phyloP scores from a whole-genome alignment of 2,888 invertebrate species.

The Caenorhabditis sulstoni region DNA sequence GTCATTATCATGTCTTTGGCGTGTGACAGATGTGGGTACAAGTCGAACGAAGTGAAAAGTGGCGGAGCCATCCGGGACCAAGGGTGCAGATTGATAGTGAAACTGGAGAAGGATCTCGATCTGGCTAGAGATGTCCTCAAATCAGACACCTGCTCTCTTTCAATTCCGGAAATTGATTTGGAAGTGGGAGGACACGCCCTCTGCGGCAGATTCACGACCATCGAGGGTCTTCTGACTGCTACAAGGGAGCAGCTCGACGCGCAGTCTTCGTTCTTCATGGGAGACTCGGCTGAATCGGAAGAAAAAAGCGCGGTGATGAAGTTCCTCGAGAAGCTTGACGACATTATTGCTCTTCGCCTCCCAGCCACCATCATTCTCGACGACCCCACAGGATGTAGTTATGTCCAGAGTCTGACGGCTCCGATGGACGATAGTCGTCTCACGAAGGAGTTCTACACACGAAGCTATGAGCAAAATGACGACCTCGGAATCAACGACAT shows the following conservation, averaged over 20 bases:
- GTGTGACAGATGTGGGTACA: constrained; percentile 92
- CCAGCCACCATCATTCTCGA: constrained; percentile 89
- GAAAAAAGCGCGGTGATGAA: constrained; percentile 63
- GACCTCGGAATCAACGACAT: constrained; percentile 95
- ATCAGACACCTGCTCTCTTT: constrained; percentile 89
- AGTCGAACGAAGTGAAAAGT: constrained; percentile 90
- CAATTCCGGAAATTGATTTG: constrained; percentile 89
- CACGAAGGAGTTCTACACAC: constrained; percentile 88
- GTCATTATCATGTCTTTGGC: constrained; percentile 96
- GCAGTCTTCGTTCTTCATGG: constrained; percentile 78
- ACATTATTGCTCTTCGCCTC: constrained; percentile 67
- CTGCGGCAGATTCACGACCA: constrained; percentile 94
- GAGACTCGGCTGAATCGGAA: constrained; percentile 73
- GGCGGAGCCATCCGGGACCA: constrained; percentile 75
- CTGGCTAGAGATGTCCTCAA: constrained; percentile 94
- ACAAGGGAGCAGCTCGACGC: constrained; percentile 84
- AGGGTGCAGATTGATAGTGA: constrained; percentile 73
- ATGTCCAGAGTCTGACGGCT: constrained; percentile 83
- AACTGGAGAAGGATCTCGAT: constrained; percentile 84
- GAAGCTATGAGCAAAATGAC: constrained; percentile 93
- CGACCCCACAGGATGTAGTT: constrained; percentile 98
- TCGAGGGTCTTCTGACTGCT: constrained; percentile 90
- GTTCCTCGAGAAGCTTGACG: constrained; percentile 71
- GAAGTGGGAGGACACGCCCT: constrained; percentile 88
- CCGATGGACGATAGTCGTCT: constrained; percentile 83